Evolutionary conservation across 2,888 invertebrate genomes (phyloP).

Genomic region (Eilema griseolum): DNA sequence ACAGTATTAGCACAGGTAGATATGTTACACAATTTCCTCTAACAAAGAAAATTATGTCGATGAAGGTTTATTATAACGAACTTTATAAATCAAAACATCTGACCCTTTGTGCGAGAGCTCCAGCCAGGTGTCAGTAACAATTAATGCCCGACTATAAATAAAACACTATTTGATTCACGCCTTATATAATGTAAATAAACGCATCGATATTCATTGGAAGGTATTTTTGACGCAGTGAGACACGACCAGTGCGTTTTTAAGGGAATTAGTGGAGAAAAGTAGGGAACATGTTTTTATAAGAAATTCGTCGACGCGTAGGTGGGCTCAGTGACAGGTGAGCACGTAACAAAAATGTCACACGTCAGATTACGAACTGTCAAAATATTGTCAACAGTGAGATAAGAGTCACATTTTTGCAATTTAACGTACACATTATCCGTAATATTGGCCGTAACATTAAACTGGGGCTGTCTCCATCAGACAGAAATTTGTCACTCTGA

Average conservation of each 20-base stretch:
- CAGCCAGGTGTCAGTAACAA: slow-evolving; percentile 57
- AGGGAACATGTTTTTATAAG: slow-evolving; percentile 37
- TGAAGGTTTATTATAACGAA: slow-evolving; percentile 46
- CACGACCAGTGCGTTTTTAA: slow-evolving; percentile 52
- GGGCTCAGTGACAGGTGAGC: slow-evolving; percentile 41
- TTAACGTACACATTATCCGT: neutral
- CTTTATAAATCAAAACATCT: slow-evolving; percentile 49
- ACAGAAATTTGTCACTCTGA: too few species aligned
- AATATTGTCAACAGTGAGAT: neutral
- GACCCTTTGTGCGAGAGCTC: slow-evolving; percentile 51
- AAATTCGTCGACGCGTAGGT: slow-evolving; percentile 52
- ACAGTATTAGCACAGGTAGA: slow-evolving; percentile 3
- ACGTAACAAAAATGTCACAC: slow-evolving; percentile 16
- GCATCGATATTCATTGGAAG: slow-evolving; percentile 51
- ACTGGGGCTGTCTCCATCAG: too few species aligned
- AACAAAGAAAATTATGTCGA: slow-evolving; percentile 50
- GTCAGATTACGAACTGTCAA: neutral
- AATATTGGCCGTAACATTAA: neutral
- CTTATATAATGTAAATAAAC: slow-evolving; percentile 48
- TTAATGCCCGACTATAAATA: slow-evolving; percentile 67
- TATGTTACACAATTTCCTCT: slow-evolving; percentile 35
- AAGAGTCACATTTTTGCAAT: neutral
- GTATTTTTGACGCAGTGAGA: slow-evolving; percentile 47
- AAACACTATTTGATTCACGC: slow-evolving; percentile 55
- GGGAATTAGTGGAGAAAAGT: slow-evolving; percentile 26